Base-by-base conservation (phyloP, 1,140 invertebrate species). In the Stegodyphus mimosarum region DNA sequence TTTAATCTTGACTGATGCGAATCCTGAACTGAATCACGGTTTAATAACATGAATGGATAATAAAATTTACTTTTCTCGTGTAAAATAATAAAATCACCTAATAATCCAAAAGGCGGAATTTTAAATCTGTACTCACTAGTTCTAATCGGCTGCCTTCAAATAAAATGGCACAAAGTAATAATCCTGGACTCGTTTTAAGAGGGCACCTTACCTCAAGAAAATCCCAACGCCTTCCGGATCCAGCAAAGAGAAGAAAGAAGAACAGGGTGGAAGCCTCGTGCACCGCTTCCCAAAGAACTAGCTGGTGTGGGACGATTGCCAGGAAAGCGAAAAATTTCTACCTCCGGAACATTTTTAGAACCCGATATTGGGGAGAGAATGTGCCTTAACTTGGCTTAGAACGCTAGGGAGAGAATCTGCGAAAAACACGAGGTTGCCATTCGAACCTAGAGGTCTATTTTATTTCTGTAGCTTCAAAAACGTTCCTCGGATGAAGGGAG, bases 281-380 rank as follows among this genome's bases (percentile, higher is more conserved):
- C 48, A 49, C 15, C 17, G 9, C 52, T 53, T 52, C 48, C 55
- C 64, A 49, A 69, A 55, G 70, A 76, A 66, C 49, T 66, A 66
- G 71, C 72, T 60, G 50, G 60, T 69, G 72, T 84, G 81, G 81
- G 81, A 71, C 15, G 64, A 0, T 69, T 84, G 81, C 81, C 80
- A 83, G 70, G 51, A 15, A 49, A 17, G 5, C 10, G 81, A 70
- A 84, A 75, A 84, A 84, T 75, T 74, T 74, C 81, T 74, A 84
- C 63, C 73, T n/a, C 72, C 63, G 7, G 81, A 75, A 84, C 81
- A 84, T 84, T 84, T 84, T 84, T 84, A 84, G 81, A 84, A 84
- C 81, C 64, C 64, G 81, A 84, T 84, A 84, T 84, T 84, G 72
- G 64, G 17, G 13, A n/a, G 72, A 50, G 63, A 55, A 60, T 7